A percentile compares a stretch with the other conserved stretches of the same genome.
phyloP scores from a whole-genome alignment of 2,797 vertebrate species.

The Craterocephalus amniculus region DNA sequence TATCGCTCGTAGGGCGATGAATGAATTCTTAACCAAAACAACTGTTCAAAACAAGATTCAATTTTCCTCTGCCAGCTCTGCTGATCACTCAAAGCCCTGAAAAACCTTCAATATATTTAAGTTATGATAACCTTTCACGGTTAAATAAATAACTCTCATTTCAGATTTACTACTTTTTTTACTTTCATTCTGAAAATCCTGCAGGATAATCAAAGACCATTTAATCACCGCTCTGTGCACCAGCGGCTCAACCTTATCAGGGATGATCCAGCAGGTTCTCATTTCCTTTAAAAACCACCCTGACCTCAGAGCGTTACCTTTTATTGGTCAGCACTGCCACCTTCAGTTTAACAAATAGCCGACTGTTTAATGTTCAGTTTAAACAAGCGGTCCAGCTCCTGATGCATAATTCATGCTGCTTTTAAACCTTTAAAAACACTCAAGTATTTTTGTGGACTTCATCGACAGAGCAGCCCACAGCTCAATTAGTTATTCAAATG shows the following conservation, averaged over 20 bases:
- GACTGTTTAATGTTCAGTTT: constrained; percentile 26
- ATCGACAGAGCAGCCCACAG: constrained; percentile 43
- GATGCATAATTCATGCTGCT: constrained; percentile 41
- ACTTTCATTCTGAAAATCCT: neutral
- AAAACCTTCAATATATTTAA: neutral
- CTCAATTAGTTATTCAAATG: constrained; percentile 48
- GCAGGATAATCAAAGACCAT: neutral
- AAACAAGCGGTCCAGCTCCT: constrained; percentile 27
- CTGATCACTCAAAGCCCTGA: constrained; percentile 5
- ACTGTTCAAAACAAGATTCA: constrained; percentile 34
- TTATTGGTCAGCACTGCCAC: constrained; percentile 54
- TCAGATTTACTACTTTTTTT: neutral
- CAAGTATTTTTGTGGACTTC: no score
- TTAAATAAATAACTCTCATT: neutral
- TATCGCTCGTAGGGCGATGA: constrained; percentile 41
- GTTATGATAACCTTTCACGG: neutral
- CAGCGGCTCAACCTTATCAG: neutral
- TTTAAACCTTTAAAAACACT: constrained; percentile 55
- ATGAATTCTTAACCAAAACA: constrained; percentile 68
- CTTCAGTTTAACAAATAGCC: constrained; percentile 50
- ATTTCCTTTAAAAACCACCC: neutral
- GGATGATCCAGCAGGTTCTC: neutral
- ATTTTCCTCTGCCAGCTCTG: constrained; percentile 34
- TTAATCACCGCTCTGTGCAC: constrained; percentile 17
- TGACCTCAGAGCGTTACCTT: neutral